phyloP scores from a whole-genome alignment of 64 coral and sea anemone species.

The Montipora foliosa region DNA sequence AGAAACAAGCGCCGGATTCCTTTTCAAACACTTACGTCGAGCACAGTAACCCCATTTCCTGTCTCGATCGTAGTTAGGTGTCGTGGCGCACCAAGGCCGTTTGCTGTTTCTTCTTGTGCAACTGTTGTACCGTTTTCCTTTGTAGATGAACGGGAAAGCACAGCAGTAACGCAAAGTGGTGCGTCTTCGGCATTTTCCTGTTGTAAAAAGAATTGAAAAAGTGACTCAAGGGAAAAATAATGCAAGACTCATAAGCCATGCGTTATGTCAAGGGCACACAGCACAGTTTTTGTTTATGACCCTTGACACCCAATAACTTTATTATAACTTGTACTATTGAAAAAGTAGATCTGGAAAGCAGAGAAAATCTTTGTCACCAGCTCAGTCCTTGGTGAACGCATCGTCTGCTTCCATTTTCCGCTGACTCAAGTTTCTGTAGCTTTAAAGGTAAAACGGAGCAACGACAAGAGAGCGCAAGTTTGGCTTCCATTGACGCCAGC shows the following conservation, averaged over 20 bases:
- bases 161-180: conserved; percentile 58
- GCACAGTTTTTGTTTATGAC: no score
- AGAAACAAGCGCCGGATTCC: not conserved
- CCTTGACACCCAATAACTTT: no score
- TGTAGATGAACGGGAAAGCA: conserved; percentile 73
- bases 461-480: no score
- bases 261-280: no score
- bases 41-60: conserved; percentile 54
- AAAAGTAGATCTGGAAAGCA: no score
- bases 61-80: conserved; percentile 72
- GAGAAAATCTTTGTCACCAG: no score
- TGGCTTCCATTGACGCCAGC: no score
- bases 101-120: conserved; percentile 39
- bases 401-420: no score
- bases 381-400: no score
- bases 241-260: not conserved
- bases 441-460: no score
- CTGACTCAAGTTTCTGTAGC: no score
- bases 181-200: conserved; percentile 14
- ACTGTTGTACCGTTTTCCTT: conserved; percentile 32
- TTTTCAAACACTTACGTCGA: conserved; percentile 12
- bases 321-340: no score
- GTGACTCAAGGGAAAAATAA: not conserved
- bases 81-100: conserved; percentile 69
- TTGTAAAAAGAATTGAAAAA: not conserved